Conservation (phyloP, 2,888 invertebrate genomes). For the Papilio gigon region DNA sequence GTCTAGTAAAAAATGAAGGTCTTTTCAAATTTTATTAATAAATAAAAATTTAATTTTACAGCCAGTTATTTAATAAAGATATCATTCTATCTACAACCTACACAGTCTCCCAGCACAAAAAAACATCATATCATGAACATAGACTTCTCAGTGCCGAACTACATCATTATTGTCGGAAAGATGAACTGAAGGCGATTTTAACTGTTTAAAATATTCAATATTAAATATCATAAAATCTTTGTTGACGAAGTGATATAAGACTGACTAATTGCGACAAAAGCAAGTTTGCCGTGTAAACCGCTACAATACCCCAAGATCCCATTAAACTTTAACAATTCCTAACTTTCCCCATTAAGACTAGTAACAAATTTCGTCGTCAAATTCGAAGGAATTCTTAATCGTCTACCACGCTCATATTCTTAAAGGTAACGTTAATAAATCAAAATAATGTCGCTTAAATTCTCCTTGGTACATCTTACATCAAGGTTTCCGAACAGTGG, state of each 20-base stretch:
- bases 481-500: background rate
- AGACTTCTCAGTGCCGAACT: no score
- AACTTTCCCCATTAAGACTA: conserved; percentile 39
- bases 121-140: no score
- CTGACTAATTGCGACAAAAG: conserved; percentile 39
- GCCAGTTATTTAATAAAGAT: no score
- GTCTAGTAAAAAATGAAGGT: background rate
- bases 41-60: no score
- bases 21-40: background rate
- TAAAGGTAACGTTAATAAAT: background rate
- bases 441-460: conserved; percentile 8
- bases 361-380: conserved; percentile 37
- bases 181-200: no score
- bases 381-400: conserved; percentile 34
- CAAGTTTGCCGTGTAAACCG: conserved; percentile 38
- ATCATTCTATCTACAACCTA: no score
- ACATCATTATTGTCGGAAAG: no score
- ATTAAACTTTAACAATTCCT: conserved; percentile 41
- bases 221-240: conserved; percentile 7
- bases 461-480: background rate
- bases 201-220: conserved; percentile 12
- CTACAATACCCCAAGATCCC: conserved; percentile 39
- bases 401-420: conserved; percentile 17
- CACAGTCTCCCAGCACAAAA: no score
- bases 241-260: conserved; percentile 33